Evolutionary conservation across 2,888 invertebrate genomes (phyloP).

Genomic region (Crepidodera aurea): DNA sequence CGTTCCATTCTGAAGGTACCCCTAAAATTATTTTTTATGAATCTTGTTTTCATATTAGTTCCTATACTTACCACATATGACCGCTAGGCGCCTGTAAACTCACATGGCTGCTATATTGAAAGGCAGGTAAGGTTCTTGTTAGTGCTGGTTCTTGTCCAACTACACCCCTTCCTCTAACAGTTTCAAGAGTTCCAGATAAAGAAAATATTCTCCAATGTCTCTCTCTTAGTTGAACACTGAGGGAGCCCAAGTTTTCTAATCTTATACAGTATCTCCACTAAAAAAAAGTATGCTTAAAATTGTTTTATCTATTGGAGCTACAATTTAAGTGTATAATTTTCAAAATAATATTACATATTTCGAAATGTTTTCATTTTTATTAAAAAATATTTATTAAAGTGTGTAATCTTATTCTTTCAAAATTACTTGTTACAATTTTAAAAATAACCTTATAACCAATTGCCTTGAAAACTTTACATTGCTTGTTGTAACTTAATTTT

Average conservation of each 20-base stretch:
- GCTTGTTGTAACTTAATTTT: too few species aligned
- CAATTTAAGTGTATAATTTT: too few species aligned
- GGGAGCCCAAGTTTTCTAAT: conserved; percentile 89
- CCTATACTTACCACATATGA: conserved; percentile 89
- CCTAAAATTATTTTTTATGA: too few species aligned
- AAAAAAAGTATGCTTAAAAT: conserved; percentile 41
- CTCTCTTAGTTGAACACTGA: conserved; percentile 91
- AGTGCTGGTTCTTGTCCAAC: conserved; percentile 98
- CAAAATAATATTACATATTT: too few species aligned
- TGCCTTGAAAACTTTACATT: too few species aligned
- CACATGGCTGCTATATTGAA: conserved; percentile 98
- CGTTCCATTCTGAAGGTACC: conserved; percentile 98
- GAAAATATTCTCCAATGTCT: conserved; percentile 99
- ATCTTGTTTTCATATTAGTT: too few species aligned
- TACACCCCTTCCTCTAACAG: conserved; percentile 92
- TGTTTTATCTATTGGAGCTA: too few species aligned
- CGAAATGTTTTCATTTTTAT: too few species aligned
- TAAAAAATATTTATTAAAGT: too few species aligned
- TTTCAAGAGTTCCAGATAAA: conserved; percentile 91
- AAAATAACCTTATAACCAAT: too few species aligned
- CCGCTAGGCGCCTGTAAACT: conserved; percentile 97
- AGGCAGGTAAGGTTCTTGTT: conserved; percentile 87
- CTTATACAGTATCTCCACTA: conserved; percentile 98
- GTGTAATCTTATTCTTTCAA: too few species aligned
- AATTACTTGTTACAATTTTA: too few species aligned